Evolutionary conservation across 2,797 vertebrate genomes (phyloP).

Genomic region (Adrianichthys oophorus): DNA sequence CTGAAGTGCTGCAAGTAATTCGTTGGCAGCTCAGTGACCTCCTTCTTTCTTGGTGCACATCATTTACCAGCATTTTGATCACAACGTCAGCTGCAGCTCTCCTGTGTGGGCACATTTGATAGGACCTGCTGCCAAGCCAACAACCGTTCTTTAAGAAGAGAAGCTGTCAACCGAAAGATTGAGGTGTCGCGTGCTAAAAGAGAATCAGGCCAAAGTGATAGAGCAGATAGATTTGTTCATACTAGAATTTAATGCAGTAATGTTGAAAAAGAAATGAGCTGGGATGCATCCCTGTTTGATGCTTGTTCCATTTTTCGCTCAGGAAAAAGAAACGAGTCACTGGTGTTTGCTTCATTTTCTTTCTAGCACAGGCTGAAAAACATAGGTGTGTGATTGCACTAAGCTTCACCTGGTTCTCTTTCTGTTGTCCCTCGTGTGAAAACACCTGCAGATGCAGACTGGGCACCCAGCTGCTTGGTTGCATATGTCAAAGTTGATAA

Average conservation of each 20-base stretch:
- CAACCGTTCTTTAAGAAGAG: conserved; percentile 45
- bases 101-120: conserved; percentile 23
- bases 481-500: not conserved
- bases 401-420: not conserved
- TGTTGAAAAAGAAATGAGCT: conserved; percentile 1
- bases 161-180: conserved; percentile 52
- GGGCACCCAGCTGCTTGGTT: conserved; percentile 3
- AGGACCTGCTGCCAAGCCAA: conserved; percentile 41
- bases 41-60: conserved; percentile 37
- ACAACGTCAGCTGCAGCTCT: conserved; percentile 39
- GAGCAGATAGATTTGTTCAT: not conserved
- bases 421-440: not conserved
- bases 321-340: not conserved
- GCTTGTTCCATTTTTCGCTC: conserved; percentile 2
- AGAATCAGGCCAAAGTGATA: conserved; percentile 14
- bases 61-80: conserved; percentile 58
- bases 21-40: conserved; percentile 39
- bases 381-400: conserved; percentile 1
- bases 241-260: conserved; percentile 7
- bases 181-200: conserved; percentile 20
- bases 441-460: conserved; percentile 4
- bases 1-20: conserved; percentile 34
- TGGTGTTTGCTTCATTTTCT: not conserved
- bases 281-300: conserved; percentile 5
- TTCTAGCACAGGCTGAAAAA: conserved; percentile 10